Conservation (phyloP, 2,797 vertebrate species). For the Silurus lanzhouensis region DNA sequence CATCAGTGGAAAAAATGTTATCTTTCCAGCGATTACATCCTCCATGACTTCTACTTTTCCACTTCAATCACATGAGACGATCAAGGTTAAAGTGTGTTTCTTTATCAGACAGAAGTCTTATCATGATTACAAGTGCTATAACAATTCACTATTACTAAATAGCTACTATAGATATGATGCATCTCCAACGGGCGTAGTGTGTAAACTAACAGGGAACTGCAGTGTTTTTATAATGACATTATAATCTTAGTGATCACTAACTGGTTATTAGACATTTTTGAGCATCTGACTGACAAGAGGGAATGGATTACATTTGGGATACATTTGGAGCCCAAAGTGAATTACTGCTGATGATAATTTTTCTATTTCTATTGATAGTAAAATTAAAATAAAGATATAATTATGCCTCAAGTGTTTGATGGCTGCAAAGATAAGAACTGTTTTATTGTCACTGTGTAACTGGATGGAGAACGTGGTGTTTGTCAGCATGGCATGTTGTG, state of each 20-base stretch:
- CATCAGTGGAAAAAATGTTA: background rate
- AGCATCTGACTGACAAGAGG: too few species aligned
- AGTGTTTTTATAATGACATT: background rate
- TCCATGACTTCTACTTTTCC: background rate
- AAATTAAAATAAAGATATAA: background rate
- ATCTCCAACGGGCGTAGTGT: background rate
- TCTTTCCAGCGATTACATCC: background rate
- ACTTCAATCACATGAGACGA: background rate
- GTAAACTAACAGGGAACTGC: background rate
- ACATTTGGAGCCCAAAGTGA: too few species aligned
- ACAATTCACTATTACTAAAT: background rate
- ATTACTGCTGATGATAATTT: background rate
- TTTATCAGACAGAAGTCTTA: background rate
- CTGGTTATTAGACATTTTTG: background rate
- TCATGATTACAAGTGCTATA: background rate
- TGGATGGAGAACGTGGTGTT: background rate
- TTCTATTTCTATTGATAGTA: background rate
- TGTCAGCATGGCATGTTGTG: background rate
- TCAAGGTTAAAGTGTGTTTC: slow-evolving; percentile 22
- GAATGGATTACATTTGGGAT: background rate
- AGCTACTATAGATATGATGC: background rate
- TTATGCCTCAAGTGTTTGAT: background rate
- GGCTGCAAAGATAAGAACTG: background rate
- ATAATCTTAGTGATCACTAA: background rate
- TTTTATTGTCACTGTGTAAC: background rate